Evolutionary conservation across 2,113 vertebrate species (phyloP).

Genomic region (Oceanites oceanicus): DNA sequence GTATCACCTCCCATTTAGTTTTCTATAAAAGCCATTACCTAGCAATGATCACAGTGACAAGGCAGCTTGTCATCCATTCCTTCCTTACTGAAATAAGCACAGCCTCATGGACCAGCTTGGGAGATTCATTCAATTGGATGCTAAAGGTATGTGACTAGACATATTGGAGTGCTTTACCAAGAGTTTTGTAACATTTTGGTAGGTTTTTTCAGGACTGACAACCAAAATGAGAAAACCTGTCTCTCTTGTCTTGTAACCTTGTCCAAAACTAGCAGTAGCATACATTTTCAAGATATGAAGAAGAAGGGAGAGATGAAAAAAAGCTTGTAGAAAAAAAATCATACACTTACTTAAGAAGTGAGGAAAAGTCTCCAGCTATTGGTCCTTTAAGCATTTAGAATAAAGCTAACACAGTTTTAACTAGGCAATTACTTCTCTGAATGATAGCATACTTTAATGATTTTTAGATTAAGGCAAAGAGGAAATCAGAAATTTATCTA

Average conservation of each 20-base stretch:
- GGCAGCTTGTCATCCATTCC: not conserved
- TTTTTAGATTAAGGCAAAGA: not conserved
- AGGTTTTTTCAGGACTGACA: not conserved
- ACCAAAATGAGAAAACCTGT: not conserved
- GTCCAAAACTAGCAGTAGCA: not conserved
- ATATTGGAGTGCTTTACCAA: not conserved
- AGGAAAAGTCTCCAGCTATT: not conserved
- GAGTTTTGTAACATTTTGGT: not conserved
- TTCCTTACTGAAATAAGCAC: not conserved
- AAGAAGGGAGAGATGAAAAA: not conserved
- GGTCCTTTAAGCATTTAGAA: not conserved
- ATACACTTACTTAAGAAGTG: not conserved
- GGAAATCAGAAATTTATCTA: not conserved
- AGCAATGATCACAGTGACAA: not conserved
- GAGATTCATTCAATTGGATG: not conserved
- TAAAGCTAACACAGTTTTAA: not conserved
- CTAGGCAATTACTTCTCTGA: not conserved
- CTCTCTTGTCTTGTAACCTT: not conserved
- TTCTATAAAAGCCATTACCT: constrained; percentile 71
- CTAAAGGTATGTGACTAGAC: constrained; percentile 53
- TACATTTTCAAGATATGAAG: not conserved
- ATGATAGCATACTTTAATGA: not conserved
- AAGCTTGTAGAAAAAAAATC: not conserved
- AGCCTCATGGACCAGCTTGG: constrained; percentile 61
- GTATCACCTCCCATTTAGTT: constrained; percentile 46